Percentiles rank a stretch among this genome's conserved stretches.
Evolutionary conservation across 2,888 invertebrate species (phyloP).

Genomic region (Chironomus riparius): DNA sequence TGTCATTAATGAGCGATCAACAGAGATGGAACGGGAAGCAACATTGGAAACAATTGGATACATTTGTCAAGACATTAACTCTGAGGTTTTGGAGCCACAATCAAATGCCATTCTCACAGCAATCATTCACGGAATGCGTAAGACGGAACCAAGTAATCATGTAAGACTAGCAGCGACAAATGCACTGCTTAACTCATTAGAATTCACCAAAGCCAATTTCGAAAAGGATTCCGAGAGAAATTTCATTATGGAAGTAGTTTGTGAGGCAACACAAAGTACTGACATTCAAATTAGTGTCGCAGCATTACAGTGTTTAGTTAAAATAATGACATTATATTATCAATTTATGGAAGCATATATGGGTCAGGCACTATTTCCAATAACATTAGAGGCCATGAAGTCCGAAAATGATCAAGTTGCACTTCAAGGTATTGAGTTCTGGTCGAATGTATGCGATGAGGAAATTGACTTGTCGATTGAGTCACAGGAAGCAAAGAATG

Average conservation of each 20-base stretch:
- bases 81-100: conserved; percentile 81
- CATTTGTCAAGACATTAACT: conserved; percentile 96
- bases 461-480: conserved; percentile 94
- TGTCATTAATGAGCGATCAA: conserved; percentile 75
- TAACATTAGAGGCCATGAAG: conserved; percentile 97
- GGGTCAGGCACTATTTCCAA: conserved; percentile 95
- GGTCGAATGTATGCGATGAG: conserved; percentile 99
- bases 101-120: conserved; percentile 97
- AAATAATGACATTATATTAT: conserved; percentile 97
- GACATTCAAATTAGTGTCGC: conserved; percentile 92
- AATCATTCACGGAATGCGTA: conserved; percentile 97
- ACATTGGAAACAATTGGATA: conserved; percentile 95
- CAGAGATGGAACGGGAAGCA: conserved; percentile 92
- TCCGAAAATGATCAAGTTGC: conserved; percentile 92
- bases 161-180: conserved; percentile 94
- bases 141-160: conserved; percentile 84
- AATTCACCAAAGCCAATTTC: conserved; percentile 98
- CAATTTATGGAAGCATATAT: conserved; percentile 99
- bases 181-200: conserved; percentile 91
- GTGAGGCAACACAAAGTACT: conserved; percentile 92
- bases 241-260: conserved; percentile 99
- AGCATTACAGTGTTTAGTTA: conserved; percentile 93
- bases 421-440: conserved; percentile 98
- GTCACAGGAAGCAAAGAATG: conserved; percentile 87
- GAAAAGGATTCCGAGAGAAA: conserved; percentile 95